A percentile compares a stretch with the other conserved stretches of the same genome.
phyloP scores from a whole-genome alignment of 1,140 invertebrate genomes.

The Plutomurus gul region DNA sequence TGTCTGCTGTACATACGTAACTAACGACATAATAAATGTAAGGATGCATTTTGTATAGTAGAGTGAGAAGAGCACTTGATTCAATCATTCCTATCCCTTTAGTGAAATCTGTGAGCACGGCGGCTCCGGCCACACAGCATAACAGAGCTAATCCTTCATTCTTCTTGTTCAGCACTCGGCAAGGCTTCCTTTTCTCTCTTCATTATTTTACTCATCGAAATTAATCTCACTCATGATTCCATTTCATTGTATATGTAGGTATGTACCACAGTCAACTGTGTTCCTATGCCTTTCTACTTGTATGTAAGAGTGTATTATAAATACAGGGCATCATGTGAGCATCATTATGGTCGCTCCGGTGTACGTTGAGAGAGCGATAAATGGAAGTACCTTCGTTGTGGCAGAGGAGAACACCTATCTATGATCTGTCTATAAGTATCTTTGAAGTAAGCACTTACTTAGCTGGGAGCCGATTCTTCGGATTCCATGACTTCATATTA shows the following conservation, averaged over 20 bases:
- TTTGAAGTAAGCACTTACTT: no score
- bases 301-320: no score
- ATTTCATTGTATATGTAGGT: not conserved
- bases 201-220: slow-evolving; percentile 27
- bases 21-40: no score
- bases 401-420: no score
- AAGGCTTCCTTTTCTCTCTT: slow-evolving; percentile 26
- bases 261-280: not conserved
- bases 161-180: slow-evolving; percentile 21
- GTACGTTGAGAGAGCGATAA: no score
- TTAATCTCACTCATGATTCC: slow-evolving; percentile 16
- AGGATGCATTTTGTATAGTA: not conserved
- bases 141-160: slow-evolving; percentile 24
- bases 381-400: no score
- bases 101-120: slow-evolving; percentile 3
- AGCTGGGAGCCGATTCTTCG: no score
- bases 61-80: not conserved
- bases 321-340: no score
- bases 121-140: slow-evolving; percentile 25
- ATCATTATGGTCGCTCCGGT: no score
- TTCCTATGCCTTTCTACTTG: not conserved
- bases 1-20: no score
- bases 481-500: no score
- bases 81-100: slow-evolving; percentile 15
- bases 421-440: no score